Evolutionary conservation across 2,113 vertebrate genomes (phyloP), one percentile per base, ranked within the genome.

Genomic region (Aptenodytes forsteri): DNA sequence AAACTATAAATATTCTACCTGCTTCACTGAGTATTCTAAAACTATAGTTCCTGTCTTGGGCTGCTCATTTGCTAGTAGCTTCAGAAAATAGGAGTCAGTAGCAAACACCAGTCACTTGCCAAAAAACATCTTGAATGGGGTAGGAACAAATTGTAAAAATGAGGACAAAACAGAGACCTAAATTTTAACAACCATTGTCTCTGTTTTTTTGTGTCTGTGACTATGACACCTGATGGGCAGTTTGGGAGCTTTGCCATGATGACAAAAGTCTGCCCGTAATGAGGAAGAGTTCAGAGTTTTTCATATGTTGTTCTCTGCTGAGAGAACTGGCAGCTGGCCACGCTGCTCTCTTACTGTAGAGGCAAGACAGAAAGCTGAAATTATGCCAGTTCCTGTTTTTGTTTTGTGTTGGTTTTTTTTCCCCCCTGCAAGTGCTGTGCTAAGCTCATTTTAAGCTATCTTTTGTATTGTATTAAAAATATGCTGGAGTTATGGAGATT

Each of bases 1-100:
- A 34, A 87, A 36, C 84, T 91, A 79, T 81, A 94, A 92, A 96
- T 95, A 87, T 10, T 47, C 42, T n/a, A 82, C 82, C 78, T 80
- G 25, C 75, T 69, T 81, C 50, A 44, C 69, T 4, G 19, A 58
- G 29, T 19, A 42, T 83, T 83, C 61, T 64, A 26, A 85, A 83
- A 27, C 30, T 23, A 5, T 11, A 71, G 27, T 78, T 77, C 23
- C 47, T 70, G 38, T 58, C 40, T 47, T 40, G 42, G 59, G 61
- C 65, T 84, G 72, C 65, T 94, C 73, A 23, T 61, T 79, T 92
- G 46, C 67, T 42, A 14, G 26, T 55, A 79, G 56, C 42, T 59
- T 70, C 81, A 71, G 83, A 34, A 80, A 72, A 61, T 0, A 67
- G 46, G 83, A 95, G 59, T 36, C 52, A 44, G 46, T 17, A 47